Base-by-base conservation (phyloP, 2,797 vertebrate species). In the Antennarius maculatus region DNA sequence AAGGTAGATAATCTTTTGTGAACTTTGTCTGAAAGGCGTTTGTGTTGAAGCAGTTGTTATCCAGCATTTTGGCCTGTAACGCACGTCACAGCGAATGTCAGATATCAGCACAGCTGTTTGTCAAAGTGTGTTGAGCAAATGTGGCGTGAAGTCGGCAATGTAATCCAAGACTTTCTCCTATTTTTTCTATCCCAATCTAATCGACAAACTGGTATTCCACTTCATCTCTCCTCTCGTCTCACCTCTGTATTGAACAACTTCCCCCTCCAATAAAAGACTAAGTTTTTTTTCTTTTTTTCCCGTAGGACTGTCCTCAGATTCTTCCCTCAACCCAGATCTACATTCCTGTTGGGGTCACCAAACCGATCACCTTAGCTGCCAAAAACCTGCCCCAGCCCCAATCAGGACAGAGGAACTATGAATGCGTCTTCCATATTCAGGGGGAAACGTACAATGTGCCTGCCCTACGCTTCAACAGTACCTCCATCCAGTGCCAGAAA, bases 401-500 rank as follows among this genome's bases (percentile, higher is more conserved):
- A 91, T 98, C 97, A 0, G 97, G 96, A 45, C 97, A 99, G 89
- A 95, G 94, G 52, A 97, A 97, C 77, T 98, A 98, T 0, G 97
- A 99, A 90, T 98, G 97, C 31, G 94, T 98, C 74, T 98, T 99
- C 92, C 95, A 96, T 88, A 95, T 98, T 88, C 97, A 97, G 0
- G 97, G 95, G 12, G 93, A 92, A 83, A 94, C 93, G 2, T 91
- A 94, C 9, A 96, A 93, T 0, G 96, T 98, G 66, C 96, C 96
- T 0, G 97, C 97, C 0, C 93, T 98, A 80, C 95, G 97, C 77
- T 98, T 98, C 92, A 99, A 99, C 95, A 99, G 97, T 93, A 95
- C 95, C 79, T 98, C 97, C 86, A 96, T 99, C 85, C 97, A 99
- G 91, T 99, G 97, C 87, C 97, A 99, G 92, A 98, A 97, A 89